phyloP scores from a whole-genome alignment of 2,888 invertebrate genomes.

The Mythimna lalbum region DNA sequence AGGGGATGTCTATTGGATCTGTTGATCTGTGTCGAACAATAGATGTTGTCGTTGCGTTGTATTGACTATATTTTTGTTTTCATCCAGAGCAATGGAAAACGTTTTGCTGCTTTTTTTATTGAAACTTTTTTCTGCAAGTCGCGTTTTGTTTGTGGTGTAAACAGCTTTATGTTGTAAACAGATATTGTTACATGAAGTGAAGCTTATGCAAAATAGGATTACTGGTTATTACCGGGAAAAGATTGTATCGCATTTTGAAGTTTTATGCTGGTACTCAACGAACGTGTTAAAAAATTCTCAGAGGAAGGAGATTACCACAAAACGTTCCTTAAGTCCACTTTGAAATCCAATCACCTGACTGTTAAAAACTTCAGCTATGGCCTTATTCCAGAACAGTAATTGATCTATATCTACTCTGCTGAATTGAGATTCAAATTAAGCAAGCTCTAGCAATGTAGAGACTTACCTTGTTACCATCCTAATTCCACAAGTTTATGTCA shows the following conservation, averaged over 20 bases:
- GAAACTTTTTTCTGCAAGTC: background rate
- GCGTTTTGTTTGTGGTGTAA: constrained; percentile 22
- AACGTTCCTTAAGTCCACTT: background rate
- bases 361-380: background rate
- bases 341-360: background rate
- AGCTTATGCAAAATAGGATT: constrained; percentile 28
- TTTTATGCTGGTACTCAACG: too few species aligned
- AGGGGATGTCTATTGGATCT: constrained; percentile 67
- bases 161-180: constrained; percentile 11
- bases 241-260: constrained; percentile 20
- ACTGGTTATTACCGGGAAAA: constrained; percentile 29
- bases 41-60: constrained; percentile 53
- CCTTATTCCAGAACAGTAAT: background rate
- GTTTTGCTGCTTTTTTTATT: constrained; percentile 7
- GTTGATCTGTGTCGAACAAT: constrained; percentile 58
- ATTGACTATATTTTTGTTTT: constrained; percentile 52
- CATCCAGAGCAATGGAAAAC: constrained; percentile 20
- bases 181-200: constrained; percentile 12
- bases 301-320: too few species aligned
- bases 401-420: background rate
- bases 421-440: background rate
- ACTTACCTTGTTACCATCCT: background rate
- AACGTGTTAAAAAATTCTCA: background rate
- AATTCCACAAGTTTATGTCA: background rate
- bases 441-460: background rate